A percentile compares a stretch with the other conserved stretches of the same genome.
Evolutionary conservation across 1,140 invertebrate species (phyloP).

Genomic region (Brachionus plicatilis): DNA sequence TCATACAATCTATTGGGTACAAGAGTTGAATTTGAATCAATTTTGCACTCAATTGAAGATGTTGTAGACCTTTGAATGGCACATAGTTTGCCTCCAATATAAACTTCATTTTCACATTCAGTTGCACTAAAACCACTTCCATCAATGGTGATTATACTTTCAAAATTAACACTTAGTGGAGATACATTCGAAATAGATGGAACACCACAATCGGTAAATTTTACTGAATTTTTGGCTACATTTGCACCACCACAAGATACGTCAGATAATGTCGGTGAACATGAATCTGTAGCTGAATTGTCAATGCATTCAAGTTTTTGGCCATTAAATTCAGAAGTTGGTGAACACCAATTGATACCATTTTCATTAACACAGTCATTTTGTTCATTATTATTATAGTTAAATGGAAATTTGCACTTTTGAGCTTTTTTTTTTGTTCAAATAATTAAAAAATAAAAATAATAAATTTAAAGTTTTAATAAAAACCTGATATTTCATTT

Average conservation of each 20-base stretch:
- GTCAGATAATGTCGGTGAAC: neutral
- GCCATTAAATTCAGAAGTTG: neutral
- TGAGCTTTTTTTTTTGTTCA: slow-evolving; percentile 12
- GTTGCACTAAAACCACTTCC: slow-evolving; percentile 44
- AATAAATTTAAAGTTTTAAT: neutral
- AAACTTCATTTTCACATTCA: slow-evolving; percentile 43
- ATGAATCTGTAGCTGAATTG: neutral
- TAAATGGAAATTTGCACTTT: slow-evolving; percentile 35
- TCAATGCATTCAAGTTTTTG: neutral
- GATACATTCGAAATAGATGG: slow-evolving; percentile 43
- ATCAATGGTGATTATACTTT: slow-evolving; percentile 42
- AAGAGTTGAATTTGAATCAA: slow-evolving; percentile 13
- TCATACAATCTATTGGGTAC: neutral
- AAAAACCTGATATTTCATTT: neutral
- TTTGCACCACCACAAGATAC: slow-evolving; percentile 22
- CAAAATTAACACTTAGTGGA: slow-evolving; percentile 41
- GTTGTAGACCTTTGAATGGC: slow-evolving; percentile 36
- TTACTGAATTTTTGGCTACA: slow-evolving; percentile 41
- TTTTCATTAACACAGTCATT: neutral
- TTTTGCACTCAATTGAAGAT: slow-evolving; percentile 39
- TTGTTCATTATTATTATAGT: neutral
- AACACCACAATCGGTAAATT: slow-evolving; percentile 44
- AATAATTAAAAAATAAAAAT: neutral
- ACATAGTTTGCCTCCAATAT: slow-evolving; percentile 43
- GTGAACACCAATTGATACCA: slow-evolving; percentile 12